A percentile compares a stretch with the other conserved stretches of the same genome.
phyloP scores from a whole-genome alignment of 1,140 invertebrate genomes.

The Drosophila oshimai region DNA sequence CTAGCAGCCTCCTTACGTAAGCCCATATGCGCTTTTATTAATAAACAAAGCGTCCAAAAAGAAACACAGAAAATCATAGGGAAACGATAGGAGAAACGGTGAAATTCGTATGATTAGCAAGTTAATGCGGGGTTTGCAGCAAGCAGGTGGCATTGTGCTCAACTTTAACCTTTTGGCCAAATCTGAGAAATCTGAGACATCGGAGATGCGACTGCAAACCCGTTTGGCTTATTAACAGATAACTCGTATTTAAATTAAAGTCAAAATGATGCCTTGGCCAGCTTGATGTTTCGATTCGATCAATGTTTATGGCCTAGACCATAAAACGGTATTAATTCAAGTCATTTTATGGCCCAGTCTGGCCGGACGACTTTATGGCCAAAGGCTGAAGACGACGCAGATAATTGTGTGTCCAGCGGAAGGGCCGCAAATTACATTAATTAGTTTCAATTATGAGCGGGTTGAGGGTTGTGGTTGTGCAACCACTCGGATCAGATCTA shows the following conservation, averaged over 20 bases:
- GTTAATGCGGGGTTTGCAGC: constrained; percentile 27
- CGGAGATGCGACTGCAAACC: constrained; percentile 40
- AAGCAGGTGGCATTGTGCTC: constrained; percentile 46
- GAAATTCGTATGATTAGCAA: constrained; percentile 55
- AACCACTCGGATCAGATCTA: constrained; percentile 15
- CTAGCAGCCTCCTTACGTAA: constrained; percentile 66
- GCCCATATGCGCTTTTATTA: constrained; percentile 61
- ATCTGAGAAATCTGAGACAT: no score
- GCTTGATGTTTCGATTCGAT: constrained; percentile 30
- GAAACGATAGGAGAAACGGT: constrained; percentile 33
- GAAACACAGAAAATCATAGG: constrained; percentile 16
- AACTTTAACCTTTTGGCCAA: constrained; percentile 69
- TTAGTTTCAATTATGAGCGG: constrained; percentile 65
- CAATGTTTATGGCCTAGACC: constrained; percentile 67
- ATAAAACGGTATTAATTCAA: constrained; percentile 58
- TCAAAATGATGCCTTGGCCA: constrained; percentile 56
- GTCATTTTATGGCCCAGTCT: constrained; percentile 45
- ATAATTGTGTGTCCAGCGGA: constrained; percentile 31
- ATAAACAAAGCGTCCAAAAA: constrained; percentile 59
- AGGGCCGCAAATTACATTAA: constrained; percentile 62
- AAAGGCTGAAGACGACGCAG: neutral
- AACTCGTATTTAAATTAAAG: constrained; percentile 54
- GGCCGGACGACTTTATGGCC: constrained; percentile 47
- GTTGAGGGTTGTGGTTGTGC: constrained; percentile 35
- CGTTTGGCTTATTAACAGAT: constrained; percentile 38